phyloP scores from a whole-genome alignment of 2,797 vertebrate genomes.

The Remorina albescens region DNA sequence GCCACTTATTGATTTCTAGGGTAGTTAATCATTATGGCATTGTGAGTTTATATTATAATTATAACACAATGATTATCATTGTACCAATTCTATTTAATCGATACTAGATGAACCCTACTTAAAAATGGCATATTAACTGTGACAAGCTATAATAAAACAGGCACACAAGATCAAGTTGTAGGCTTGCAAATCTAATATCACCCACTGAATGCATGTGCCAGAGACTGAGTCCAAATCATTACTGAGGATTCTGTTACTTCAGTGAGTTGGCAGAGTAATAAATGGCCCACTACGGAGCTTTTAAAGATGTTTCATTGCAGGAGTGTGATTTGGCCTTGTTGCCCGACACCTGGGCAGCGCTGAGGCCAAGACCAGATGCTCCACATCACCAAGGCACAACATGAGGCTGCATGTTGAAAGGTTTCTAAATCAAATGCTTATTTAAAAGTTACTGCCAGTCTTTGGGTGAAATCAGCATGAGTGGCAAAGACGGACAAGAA shows the following conservation, averaged over 20 bases:
- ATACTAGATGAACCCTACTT: slow-evolving; percentile 5
- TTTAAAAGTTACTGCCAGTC: slow-evolving; percentile 2
- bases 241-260: slow-evolving; percentile 8
- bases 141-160: slow-evolving; percentile 4
- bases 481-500: background rate
- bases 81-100: slow-evolving; percentile 13
- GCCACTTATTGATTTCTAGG: background rate
- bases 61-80: slow-evolving; percentile 24
- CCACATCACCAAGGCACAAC: slow-evolving; percentile 4
- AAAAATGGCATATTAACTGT: background rate
- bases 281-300: slow-evolving; percentile 28
- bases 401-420: background rate
- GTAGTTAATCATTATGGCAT: slow-evolving; percentile 14
- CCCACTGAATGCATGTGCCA: background rate
- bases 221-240: slow-evolving; percentile 8
- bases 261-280: slow-evolving; percentile 21
- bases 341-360: slow-evolving; percentile 29
- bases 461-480: background rate
- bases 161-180: background rate
- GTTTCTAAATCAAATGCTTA: slow-evolving; percentile 11
- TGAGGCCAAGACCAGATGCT: slow-evolving; percentile 39
- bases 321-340: slow-evolving; percentile 17
- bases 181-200: slow-evolving; percentile 2
- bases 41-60: slow-evolving; percentile 28
- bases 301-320: slow-evolving; percentile 36